Percentiles rank a stretch among this genome's conserved stretches.
Evolutionary conservation across 1,140 invertebrate genomes (phyloP).

Genomic region (Rhysida immarginata): DNA sequence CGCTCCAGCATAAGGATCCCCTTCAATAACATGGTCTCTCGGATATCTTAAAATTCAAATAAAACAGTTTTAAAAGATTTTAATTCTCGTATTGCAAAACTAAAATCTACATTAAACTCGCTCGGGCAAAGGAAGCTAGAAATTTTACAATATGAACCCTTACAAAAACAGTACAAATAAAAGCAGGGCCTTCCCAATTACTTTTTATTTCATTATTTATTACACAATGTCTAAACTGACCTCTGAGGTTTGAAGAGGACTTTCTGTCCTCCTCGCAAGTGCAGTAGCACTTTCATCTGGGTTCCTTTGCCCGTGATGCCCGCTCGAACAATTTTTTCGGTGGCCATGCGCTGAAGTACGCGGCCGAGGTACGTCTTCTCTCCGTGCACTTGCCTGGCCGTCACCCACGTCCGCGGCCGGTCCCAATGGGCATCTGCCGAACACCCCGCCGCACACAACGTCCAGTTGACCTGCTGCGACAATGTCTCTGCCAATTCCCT

Average conservation of each 20-base stretch:
- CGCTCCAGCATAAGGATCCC: slow-evolving; percentile 67
- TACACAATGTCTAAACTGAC: slow-evolving; percentile 20
- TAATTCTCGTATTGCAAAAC: background rate
- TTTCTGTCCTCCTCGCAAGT: slow-evolving; percentile 57
- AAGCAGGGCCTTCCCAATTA: too few relatives aligned
- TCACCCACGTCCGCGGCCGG: too few relatives aligned
- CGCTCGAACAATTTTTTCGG: slow-evolving; percentile 51
- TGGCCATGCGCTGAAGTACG: slow-evolving; percentile 49
- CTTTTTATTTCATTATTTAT: background rate
- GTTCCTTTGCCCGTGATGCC: slow-evolving; percentile 55
- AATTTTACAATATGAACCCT: background rate
- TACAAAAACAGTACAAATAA: too few relatives aligned
- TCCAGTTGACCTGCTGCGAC: too few relatives aligned
- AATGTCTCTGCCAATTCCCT: too few relatives aligned
- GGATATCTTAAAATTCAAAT: slow-evolving; percentile 40
- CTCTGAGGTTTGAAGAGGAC: slow-evolving; percentile 82
- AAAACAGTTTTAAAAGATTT: slow-evolving; percentile 5
- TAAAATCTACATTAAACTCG: background rate
- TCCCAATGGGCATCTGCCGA: too few relatives aligned
- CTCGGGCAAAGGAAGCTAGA: too few relatives aligned
- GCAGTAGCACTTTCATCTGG: slow-evolving; percentile 71
- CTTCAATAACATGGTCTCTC: slow-evolving; percentile 53
- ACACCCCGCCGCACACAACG: too few relatives aligned
- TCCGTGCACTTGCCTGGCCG: too few relatives aligned
- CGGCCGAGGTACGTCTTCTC: too few relatives aligned